Evolutionary conservation across 2,797 vertebrate species (phyloP).

Genomic region (Philypnodon macrostomus): DNA sequence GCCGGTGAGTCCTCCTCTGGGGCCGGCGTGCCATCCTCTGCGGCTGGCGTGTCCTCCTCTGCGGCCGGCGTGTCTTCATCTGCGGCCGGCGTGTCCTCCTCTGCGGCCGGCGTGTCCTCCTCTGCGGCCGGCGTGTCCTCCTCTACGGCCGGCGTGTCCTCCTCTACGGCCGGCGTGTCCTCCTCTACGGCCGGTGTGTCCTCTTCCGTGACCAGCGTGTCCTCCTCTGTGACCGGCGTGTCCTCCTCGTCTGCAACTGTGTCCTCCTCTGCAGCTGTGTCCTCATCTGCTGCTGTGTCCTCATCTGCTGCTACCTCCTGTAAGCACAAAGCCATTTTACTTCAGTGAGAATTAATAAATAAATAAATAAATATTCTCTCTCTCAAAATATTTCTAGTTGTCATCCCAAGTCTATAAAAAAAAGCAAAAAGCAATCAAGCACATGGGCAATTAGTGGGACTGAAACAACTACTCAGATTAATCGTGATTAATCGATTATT

Average conservation of each 20-base stretch:
- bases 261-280: background rate
- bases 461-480: too few species aligned
- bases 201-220: too few species aligned
- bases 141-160: background rate
- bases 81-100: background rate
- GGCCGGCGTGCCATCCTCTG: background rate
- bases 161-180: background rate
- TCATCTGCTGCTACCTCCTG: conserved; percentile 4
- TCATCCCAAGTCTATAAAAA: too few species aligned
- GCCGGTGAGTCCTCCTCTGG: too few species aligned
- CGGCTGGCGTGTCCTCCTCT: background rate
- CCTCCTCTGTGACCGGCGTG: background rate
- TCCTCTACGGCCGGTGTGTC: background rate
- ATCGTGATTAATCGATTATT: too few species aligned
- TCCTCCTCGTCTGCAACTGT: background rate
- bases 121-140: background rate
- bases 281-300: background rate
- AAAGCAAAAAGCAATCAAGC: too few species aligned
- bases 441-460: too few species aligned
- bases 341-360: too few species aligned
- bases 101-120: background rate
- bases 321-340: background rate
- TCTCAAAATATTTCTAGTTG: too few species aligned
- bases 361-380: too few species aligned
- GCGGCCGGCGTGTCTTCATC: background rate